Base-by-base conservation (phyloP, 2,797 vertebrate genomes). In the Chaetophractus vellerosus region DNA sequence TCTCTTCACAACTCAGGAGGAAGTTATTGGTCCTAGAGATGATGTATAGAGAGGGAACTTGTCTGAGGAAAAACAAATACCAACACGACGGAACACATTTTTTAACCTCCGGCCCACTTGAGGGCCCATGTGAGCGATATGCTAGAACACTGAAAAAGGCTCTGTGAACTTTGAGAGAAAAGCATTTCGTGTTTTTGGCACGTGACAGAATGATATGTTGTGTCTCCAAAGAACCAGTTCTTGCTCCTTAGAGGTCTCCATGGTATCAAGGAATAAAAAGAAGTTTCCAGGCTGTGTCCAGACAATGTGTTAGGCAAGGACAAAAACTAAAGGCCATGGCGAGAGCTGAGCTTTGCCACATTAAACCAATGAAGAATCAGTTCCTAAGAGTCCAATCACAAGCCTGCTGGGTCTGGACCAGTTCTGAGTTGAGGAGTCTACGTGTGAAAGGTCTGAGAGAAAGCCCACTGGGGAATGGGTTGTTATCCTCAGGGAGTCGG, bases 1-100 rank as follows among this genome's bases (percentile, higher is more conserved):
- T 33, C 15, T 52, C 50, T 28, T 68, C 61, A 80, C 31, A 79
- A 71, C 38, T 63, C 36, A 76, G 15, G 48, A 18, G 48, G 61
- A 86, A 59, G 10, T 14, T 4, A 2, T 64, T 83, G 48, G 6
- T 84, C 45, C 23, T 72, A 71, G 3, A 55, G 50, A 57, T 24
- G 5, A 75, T 82, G 9, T 81, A 52, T 88, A 72, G 75, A 48
- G 52, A 72, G n/a, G 16, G 8, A 79, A 68, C 8, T 3, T 38
- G 41, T 52, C 74, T 55, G 95, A 64, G 18, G 7, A 69, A 93
- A 69, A 84, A 64, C 24, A 84, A 66, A 85, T 18, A 82, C 6
- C 28, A 88, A 92, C 89, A 76, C 26, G 83, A 88, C 71, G 28
- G 8, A 69, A 61, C 12, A n/a, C 26, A 18, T 55, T 36, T 33